phyloP scores from a whole-genome alignment of 2,888 invertebrate species.

The Scaptomyza parva region DNA sequence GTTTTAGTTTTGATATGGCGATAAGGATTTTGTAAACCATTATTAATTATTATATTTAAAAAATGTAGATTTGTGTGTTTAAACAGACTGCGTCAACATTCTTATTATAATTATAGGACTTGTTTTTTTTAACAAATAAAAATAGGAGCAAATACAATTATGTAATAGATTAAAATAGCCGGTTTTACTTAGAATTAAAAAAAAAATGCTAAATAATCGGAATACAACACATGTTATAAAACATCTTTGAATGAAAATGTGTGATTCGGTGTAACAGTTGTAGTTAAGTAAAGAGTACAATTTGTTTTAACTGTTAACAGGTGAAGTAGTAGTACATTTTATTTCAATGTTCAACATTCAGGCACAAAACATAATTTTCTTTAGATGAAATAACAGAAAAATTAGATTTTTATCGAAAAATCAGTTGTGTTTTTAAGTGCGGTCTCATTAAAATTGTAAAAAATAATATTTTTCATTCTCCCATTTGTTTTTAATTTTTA shows the following conservation, averaged over 20 bases:
- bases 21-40: conserved; percentile 63
- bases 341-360: conserved; percentile 83
- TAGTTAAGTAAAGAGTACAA: conserved; percentile 33
- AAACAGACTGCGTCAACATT: conserved; percentile 68
- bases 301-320: conserved; percentile 26
- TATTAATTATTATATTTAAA: conserved; percentile 29
- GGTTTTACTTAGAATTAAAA: conserved; percentile 33
- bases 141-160: conserved; percentile 50
- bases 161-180: conserved; percentile 33
- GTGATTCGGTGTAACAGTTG: conserved; percentile 59
- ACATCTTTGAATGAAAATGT: conserved; percentile 56
- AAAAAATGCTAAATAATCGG: conserved; percentile 43
- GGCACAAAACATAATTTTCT: conserved; percentile 83
- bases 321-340: conserved; percentile 50
- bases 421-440: conserved; percentile 21
- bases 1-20: conserved; percentile 76
- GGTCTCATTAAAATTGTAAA: conserved; percentile 42
- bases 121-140: conserved; percentile 31
- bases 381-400: conserved; percentile 55
- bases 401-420: no score
- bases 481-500: conserved; percentile 59
- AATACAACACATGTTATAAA: conserved; percentile 61
- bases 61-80: conserved; percentile 29
- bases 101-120: conserved; percentile 32
- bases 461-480: conserved; percentile 66